Evolutionary conservation across 2,888 invertebrate genomes (phyloP), one percentile per base, ranked within the genome.

Genomic region (Alentia gelatinosa): DNA sequence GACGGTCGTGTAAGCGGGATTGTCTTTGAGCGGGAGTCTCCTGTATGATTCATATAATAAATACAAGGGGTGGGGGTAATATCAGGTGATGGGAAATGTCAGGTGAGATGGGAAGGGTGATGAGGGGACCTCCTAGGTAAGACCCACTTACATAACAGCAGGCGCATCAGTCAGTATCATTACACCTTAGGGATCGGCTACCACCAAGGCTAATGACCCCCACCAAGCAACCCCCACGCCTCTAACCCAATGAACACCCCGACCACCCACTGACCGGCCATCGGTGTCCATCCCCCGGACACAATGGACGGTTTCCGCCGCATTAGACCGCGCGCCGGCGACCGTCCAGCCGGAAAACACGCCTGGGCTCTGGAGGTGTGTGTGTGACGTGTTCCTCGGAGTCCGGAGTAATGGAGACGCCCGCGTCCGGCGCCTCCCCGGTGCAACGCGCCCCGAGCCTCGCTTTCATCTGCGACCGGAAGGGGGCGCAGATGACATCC

Each of bases 221-320:
- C 19, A 19, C 56, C 12, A n/a, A n/a, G 1, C 5, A 3, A 3
- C 56, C 3, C 56, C 56, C 56, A 12, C 47, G 7, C 19, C 47
- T 47, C 19, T 47, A 47, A 7, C 47, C 47, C 19, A 47, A 19
- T 19, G 9, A 47, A 19, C 47, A 7, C 12, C 56, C 56, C 5
- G 56, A 56, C 56, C 56, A 56, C 56, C 56, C 56, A 56, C 23
- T n/a, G 23, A 19, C 56, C 56, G n/a, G 23, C 56, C 56, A 19
- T 56, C n/a, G 56, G 9, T 19, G 56, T 56, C 5, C 56, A 56
- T n/a, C 23, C 56, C 56, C 74, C n/a, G 3, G 26, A 4, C 79
- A 86, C 86, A 86, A 86, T 86, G 86, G 86, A 47, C 86, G 47
- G 86, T 47, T 86, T 86, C 86, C 47, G 50, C 47, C 50, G 19